Base-by-base conservation (phyloP, 2,797 vertebrate species). In the Channa striata region DNA sequence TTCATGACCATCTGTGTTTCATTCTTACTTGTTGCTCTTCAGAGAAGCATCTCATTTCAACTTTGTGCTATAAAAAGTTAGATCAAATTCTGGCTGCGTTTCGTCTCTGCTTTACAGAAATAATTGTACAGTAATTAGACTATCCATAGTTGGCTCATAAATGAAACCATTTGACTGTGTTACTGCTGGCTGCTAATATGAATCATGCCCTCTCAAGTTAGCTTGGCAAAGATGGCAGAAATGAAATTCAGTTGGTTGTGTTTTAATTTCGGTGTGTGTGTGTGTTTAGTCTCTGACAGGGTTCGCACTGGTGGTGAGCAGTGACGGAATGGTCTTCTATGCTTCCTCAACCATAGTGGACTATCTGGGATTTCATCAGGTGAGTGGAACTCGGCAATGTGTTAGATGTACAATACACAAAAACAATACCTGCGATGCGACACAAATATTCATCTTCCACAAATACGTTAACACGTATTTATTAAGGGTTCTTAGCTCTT, bases 281-380 rank as follows among this genome's bases (percentile, higher is more conserved):
- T 57, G 43, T 71, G 48, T 89, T 49, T 30, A 99, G 97, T 96
- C 97, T 59, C 91, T 99, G 66, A 95, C 95, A 20, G 97, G 97
- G 68, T 98, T 99, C 57, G 96, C 96, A 0, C 79, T 99, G 93
- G 95, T 99, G 49, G 96, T 99, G 82, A 98, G 96, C 77, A 94
- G 95, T 2, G 97, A 98, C 44, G 97, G 97, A 44, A 94, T 96
- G 94, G 96, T 99, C 71, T 99, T 99, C 76, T 99, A 99, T 6
- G 95, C 96, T 0, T 99, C 98, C 0, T 95, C 97, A 0, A 97
- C 97, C 4, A 99, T 99, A 20, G 94, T 95, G 82, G 96, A 99
- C 90, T 98, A 99, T 68, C 91, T 99, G 84, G 98, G 98, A 47
- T 99, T 99, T 91, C 97, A 99, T 88, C 98, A 99, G 96, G 98